phyloP scores from a whole-genome alignment of 2,888 invertebrate species.

The Congeria kusceri region DNA sequence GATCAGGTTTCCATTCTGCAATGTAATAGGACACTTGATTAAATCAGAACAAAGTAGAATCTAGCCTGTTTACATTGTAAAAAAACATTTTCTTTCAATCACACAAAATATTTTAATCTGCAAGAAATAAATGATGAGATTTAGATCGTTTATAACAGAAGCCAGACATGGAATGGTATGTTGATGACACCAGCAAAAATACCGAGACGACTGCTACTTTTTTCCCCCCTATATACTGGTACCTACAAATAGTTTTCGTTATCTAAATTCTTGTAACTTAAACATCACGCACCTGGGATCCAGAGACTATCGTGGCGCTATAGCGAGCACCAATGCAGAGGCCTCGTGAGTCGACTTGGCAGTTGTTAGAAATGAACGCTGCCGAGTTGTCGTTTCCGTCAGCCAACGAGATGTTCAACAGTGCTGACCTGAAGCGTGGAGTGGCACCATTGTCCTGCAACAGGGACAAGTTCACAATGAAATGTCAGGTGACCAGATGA shows the following conservation, averaged over 20 bases:
- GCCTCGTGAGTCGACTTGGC: slow-evolving; percentile 46
- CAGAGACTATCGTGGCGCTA: slow-evolving; percentile 46
- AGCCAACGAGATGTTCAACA: slow-evolving; percentile 56
- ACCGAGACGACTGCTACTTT: no score
- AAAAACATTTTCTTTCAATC: no score
- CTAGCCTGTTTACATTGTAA: no score
- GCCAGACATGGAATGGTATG: no score
- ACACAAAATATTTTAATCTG: no score
- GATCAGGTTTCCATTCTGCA: slow-evolving; percentile 47
- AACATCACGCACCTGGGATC: slow-evolving; percentile 38
- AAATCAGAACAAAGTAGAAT: no score
- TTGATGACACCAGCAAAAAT: no score
- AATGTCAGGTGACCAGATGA: no score
- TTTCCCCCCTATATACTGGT: no score
- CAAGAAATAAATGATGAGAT: no score
- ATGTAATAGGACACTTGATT: slow-evolving; percentile 2
- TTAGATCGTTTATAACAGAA: no score
- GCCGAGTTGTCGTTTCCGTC: slow-evolving; percentile 69
- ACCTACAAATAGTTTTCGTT: neutral
- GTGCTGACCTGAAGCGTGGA: slow-evolving; percentile 28
- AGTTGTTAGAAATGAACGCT: slow-evolving; percentile 61
- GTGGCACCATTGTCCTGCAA: slow-evolving; percentile 45
- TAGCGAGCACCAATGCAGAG: slow-evolving; percentile 62
- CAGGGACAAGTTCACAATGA: neutral
- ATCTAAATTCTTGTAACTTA: neutral